Base-by-base conservation (phyloP, 2,888 invertebrate genomes). In the Pinctada fucata region DNA sequence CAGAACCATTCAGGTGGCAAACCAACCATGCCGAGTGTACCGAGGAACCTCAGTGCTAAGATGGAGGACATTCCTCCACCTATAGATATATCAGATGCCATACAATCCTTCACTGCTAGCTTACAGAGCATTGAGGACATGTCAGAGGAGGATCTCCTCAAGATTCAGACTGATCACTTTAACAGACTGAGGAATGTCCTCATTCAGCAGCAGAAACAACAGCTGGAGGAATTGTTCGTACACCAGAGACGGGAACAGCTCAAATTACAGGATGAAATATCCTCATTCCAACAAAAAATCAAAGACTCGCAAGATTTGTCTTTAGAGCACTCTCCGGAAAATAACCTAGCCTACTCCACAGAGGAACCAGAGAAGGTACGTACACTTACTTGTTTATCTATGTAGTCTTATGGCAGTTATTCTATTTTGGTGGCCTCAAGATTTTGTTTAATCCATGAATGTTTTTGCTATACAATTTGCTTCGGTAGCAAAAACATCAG, bases 171-270 rank as follows among this genome's bases (percentile, higher is more conserved):
- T 52, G 83, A 86, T 69, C 86, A 89, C 78, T 91, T 91, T 86
- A 88, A 91, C 70, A 70, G 82, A 16, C 76, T 88, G 70, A 84
- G 86, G 10, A 82, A 87, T 69, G 87, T 88, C 84, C 83, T 90
- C 86, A 88, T 89, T 86, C 94, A 94, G 58, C 94, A 95, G 82
- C 95, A 96, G 88, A 93, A 95, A 5, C 81, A 83, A 13, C 89
- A 90, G 65, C 83, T 90, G 66, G 90, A 89, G 80, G 88, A 89
- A 67, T 80, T 90, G 72, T 89, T 90, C 86, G 85, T 89, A 2
- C 80, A 94, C 64, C 94, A 95, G 84, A 95, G 96, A 87, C 93
- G 95, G 2, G 88, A 90, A 76, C 89, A 89, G 80, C 79, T 89
- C 81, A 73, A 82, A 49, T 79, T 90, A 63, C 87, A 89, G 79